Evolutionary conservation across 1,140 invertebrate species (phyloP).

Genomic region (Ips nitidus): DNA sequence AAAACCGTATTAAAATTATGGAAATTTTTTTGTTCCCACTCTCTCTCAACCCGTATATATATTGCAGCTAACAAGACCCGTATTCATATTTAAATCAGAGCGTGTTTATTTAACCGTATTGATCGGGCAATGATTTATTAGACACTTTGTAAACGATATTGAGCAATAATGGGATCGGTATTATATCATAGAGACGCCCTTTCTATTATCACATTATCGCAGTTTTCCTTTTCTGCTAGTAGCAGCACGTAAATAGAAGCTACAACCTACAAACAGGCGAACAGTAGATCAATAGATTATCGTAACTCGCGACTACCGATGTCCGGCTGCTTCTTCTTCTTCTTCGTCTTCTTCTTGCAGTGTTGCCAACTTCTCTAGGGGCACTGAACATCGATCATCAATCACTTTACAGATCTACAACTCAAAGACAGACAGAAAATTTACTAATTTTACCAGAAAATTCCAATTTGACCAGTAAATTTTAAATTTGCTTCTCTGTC

Average conservation of each 20-base stretch:
- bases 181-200: no score
- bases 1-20: constrained; percentile 16
- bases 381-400: no score
- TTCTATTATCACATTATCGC: no score
- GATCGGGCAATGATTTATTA: constrained; percentile 7
- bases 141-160: not conserved
- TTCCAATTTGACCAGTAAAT: no score
- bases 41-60: not conserved
- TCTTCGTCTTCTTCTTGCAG: no score
- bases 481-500: no score
- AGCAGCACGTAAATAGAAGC: not conserved
- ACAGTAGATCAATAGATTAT: constrained; percentile 1
- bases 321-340: not conserved
- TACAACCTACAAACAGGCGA: constrained; percentile 3
- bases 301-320: not conserved
- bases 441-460: no score
- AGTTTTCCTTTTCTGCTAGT: no score
- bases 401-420: no score
- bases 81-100: constrained; percentile 11
- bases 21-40: constrained; percentile 1
- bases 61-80: constrained; percentile 5
- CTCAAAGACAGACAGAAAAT: no score
- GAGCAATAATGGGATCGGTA: not conserved
- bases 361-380: no score
- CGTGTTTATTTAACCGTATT: constrained; percentile 14